Evolutionary conservation across 2,113 vertebrate genomes (phyloP).

Genomic region (Zosterops japonicus): DNA sequence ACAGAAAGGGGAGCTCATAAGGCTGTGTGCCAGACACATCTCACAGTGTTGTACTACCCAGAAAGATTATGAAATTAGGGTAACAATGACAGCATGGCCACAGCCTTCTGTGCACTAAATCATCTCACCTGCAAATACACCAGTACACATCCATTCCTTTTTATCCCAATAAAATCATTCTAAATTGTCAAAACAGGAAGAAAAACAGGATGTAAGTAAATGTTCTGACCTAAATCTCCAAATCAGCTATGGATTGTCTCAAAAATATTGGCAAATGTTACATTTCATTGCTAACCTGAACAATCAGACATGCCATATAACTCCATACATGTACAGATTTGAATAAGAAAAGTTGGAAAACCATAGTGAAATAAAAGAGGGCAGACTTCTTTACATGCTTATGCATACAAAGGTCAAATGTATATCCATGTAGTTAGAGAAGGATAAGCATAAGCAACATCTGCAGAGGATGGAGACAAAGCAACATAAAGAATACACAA

Average conservation of each 20-base stretch:
- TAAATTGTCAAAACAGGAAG: neutral
- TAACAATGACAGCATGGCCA: neutral
- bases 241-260: neutral
- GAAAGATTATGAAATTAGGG: conserved; percentile 15
- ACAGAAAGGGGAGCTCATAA: conserved; percentile 7
- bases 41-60: neutral
- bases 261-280: neutral
- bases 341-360: neutral
- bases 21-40: conserved; percentile 20
- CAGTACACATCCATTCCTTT: neutral
- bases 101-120: neutral
- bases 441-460: neutral
- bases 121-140: neutral
- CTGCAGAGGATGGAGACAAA: neutral
- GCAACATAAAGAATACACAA: neutral
- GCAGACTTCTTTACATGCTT: neutral
- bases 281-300: neutral
- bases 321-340: neutral
- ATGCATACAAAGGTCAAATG: neutral
- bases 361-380: neutral
- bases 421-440: neutral
- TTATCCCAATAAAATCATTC: neutral
- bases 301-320: neutral
- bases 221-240: neutral
- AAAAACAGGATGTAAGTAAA: neutral